A percentile compares a stretch with the other conserved stretches of the same genome.
Conservation (phyloP, 1,140 invertebrate species). For the Zaprionus taronus region DNA sequence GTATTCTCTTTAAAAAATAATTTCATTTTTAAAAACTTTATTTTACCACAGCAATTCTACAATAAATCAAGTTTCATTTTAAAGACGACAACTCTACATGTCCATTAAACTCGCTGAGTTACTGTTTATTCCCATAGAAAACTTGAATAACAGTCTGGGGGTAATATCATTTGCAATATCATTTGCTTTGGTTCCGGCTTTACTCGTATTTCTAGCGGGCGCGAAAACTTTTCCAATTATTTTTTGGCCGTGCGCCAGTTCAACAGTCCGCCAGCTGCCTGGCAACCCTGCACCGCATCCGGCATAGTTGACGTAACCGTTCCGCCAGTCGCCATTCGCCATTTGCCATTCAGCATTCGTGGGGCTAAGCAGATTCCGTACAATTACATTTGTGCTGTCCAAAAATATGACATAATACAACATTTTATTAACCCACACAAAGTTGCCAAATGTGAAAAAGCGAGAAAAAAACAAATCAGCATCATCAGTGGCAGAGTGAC, state of each 20-base stretch:
- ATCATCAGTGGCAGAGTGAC: constrained; percentile 48
- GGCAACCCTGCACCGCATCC: constrained; percentile 1
- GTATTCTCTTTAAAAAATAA: background rate
- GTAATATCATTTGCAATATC: background rate
- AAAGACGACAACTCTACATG: background rate
- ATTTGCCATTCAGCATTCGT: background rate
- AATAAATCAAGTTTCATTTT: background rate
- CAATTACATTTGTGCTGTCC: constrained; percentile 55
- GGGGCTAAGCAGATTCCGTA: constrained; percentile 48
- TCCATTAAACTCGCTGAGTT: background rate
- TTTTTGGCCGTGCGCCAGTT: constrained; percentile 20
- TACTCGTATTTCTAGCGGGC: constrained; percentile 19
- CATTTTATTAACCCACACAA: constrained; percentile 78
- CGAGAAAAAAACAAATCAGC: constrained; percentile 60
- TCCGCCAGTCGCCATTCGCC: background rate
- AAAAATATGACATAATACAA: constrained; percentile 80
- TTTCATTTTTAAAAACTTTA: background rate
- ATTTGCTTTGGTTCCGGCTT: background rate
- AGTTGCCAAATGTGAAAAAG: constrained; percentile 55
- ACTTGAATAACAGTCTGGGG: background rate
- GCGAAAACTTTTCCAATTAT: constrained; percentile 55
- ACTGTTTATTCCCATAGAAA: background rate
- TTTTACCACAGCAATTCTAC: background rate
- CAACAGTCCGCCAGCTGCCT: background rate
- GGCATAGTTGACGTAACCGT: constrained; percentile 39